Base-by-base conservation (phyloP, 2,888 invertebrate genomes). In the Polietes domitor region DNA sequence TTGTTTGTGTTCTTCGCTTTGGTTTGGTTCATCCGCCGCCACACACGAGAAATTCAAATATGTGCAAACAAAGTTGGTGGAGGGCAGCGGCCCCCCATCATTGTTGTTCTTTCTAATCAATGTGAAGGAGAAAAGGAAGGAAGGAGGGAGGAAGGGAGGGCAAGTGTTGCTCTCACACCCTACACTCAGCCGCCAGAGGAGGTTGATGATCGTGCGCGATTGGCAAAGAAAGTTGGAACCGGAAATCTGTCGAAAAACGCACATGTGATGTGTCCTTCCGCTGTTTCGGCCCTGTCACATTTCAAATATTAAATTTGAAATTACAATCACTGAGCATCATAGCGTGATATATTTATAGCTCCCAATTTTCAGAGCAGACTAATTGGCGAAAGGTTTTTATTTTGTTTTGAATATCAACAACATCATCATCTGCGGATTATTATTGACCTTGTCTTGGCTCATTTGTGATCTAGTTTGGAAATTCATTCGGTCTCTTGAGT, bases 1-100 rank as follows among this genome's bases (percentile, higher is more conserved):
- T n/a, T n/a, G n/a, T n/a, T n/a, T n/a, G 61, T 70, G 55, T 74
- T 17, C 68, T 41, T 50, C 55, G 28, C 28, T 43, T 55, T 41
- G 53, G 24, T 72, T 19, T 41, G 5, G 4, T 28, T 26, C 26
- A 73, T n/a, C n/a, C n/a, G n/a, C n/a, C n/a, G n/a, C n/a, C 26
- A 26, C 4, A 41, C 41, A 28, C 17, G 19, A 74, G 10, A 28
- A 70, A 47, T 47, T 47, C 24, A 47, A 43, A 26, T 17, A 9
- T 0, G 10, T 17, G 2, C 68, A 41, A 47, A 47, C 15, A 47
- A 47, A 4, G n/a, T n/a, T 47, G 4, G 4, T n/a, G 47, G 47
- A 47, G 47, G 47, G 47, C 47, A 47, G 47, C 21, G 19, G 21
- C 53, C 21, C 53, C 53, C 2, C 15, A 17, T 2, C 53, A 9